Evolutionary conservation across 2,888 invertebrate genomes (phyloP).

Genomic region (Xanthorhoe designata): DNA sequence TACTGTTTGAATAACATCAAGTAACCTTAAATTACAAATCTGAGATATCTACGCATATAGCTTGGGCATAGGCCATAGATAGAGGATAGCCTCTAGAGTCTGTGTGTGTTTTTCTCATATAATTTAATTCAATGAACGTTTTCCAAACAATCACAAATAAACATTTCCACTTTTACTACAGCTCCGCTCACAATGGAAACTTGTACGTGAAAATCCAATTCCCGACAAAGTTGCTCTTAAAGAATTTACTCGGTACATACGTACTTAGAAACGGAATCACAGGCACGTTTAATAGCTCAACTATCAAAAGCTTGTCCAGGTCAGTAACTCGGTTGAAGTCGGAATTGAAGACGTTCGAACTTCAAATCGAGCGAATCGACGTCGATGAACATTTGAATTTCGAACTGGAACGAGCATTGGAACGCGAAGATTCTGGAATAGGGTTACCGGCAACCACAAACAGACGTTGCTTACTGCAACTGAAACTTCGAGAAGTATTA

Average conservation of each 20-base stretch:
- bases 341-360: slow-evolving; percentile 57
- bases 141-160: neutral
- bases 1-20: too few relatives aligned
- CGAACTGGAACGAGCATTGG: slow-evolving; percentile 17
- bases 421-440: slow-evolving; percentile 30
- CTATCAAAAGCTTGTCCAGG: slow-evolving; percentile 71
- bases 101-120: neutral
- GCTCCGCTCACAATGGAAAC: slow-evolving; percentile 22
- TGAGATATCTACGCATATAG: neutral
- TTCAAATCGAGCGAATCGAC: slow-evolving; percentile 60
- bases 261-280: slow-evolving; percentile 39
- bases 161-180: slow-evolving; percentile 12
- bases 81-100: too few relatives aligned
- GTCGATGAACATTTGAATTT: slow-evolving; percentile 36
- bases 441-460: slow-evolving; percentile 27
- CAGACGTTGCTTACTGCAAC: neutral
- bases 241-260: slow-evolving; percentile 22
- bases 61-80: neutral
- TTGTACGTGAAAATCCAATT: slow-evolving; percentile 31
- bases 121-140: neutral
- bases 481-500: neutral
- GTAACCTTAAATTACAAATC: neutral
- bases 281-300: slow-evolving; percentile 63
- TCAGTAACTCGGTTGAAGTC: slow-evolving; percentile 65
- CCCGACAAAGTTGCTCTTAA: slow-evolving; percentile 26